A percentile compares a stretch with the other conserved stretches of the same genome.
phyloP scores from a whole-genome alignment of 2,113 vertebrate species.

The Microtus oregoni region DNA sequence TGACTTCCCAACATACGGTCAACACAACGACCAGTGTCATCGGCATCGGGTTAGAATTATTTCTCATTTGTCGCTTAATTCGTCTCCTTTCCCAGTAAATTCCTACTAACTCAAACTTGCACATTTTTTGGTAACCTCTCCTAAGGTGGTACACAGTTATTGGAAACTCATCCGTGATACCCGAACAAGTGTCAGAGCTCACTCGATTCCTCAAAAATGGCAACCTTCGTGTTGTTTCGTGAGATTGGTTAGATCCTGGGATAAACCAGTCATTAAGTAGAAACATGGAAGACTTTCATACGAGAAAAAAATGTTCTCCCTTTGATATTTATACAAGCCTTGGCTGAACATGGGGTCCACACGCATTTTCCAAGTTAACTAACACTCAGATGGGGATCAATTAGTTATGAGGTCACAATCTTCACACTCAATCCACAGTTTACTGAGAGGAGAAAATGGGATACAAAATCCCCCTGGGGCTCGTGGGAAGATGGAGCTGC shows the following conservation, averaged over 20 bases:
- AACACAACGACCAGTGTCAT: not conserved
- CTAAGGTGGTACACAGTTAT: not conserved
- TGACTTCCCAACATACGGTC: not conserved
- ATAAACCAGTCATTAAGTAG: not conserved
- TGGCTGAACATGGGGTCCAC: not conserved
- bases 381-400: not conserved
- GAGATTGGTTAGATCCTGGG: not conserved
- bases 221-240: not conserved
- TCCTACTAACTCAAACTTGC: not conserved
- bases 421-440: not conserved
- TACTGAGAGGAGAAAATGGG: not conserved
- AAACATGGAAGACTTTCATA: not conserved
- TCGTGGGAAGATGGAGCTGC: rapidly evolving
- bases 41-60: not conserved
- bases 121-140: slow-evolving; percentile 3
- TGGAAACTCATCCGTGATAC: not conserved
- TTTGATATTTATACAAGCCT: not conserved
- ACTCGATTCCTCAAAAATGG: not conserved
- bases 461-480: not conserved
- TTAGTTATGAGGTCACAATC: not conserved
- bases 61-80: not conserved
- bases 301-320: not conserved
- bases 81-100: not conserved
- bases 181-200: not conserved
- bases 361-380: slow-evolving; percentile 13